Base-by-base conservation (phyloP, 2,888 invertebrate genomes). In the Graphium colonna region DNA sequence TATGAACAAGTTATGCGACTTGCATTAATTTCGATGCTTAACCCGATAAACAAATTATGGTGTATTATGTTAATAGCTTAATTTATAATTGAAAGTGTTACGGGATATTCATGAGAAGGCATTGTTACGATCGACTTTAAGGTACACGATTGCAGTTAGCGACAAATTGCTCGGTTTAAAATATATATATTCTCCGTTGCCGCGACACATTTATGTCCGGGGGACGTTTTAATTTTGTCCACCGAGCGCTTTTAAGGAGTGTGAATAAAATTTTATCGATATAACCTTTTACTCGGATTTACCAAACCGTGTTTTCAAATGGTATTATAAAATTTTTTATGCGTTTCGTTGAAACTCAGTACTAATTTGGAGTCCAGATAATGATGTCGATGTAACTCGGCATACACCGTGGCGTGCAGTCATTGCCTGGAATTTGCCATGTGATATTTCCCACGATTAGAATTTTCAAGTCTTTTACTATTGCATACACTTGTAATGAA, bases 1-100 rank as follows among this genome's bases (percentile, higher is more conserved):
- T 89, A 89, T 89, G 88, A 79, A 73, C 82, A 81, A 81, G 87
- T 85, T 86, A 85, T 84, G 83, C 87, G 83, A 82, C 85, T 85
- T 85, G 88, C 89, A 88, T 89, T 89, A 85, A 88, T 87, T 88
- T 80, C 75, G 89, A 89, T 89, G 88, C 87, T 88, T 80, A 89
- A 84, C 83, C 85, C 79, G 89, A 88, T 89, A 88, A 89, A 89
- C 89, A 89, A 89, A 89, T 89, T 88, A 89, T 84, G 71, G 81
- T 81, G 75, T 84, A 87, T 88, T 86, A 89, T 84, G 75, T 88
- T 89, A 82, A 89, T 88, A 85, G 87, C 88, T 88, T 87, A 85
- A 89, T 89, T 87, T 88, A 87, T 88, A 87, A 87, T 87, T 89
- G 84, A 83, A 85, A 77, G 71, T 81, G 75, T 83, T 80, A 80